Evolutionary conservation across 1,140 invertebrate genomes (phyloP).

Genomic region (Drosophila virilis): DNA sequence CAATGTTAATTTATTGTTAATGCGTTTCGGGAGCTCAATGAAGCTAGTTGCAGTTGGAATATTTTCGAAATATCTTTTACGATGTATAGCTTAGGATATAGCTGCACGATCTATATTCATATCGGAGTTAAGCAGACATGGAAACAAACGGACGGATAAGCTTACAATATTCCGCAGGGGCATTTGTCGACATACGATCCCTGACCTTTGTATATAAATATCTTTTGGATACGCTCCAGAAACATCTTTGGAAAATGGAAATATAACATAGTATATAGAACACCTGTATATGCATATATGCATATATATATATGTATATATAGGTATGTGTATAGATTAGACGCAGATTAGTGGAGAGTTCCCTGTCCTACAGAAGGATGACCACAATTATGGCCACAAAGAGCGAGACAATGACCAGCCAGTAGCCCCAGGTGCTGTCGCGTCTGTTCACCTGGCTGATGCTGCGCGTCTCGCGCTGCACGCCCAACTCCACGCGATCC

Average conservation of each 20-base stretch:
- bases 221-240: neutral
- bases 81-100: no score
- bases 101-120: no score
- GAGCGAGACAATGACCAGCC: constrained; percentile 88
- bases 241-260: constrained; percentile 5
- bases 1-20: no score
- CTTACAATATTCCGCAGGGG: neutral
- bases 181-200: neutral
- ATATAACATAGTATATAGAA: constrained; percentile 24
- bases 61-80: no score
- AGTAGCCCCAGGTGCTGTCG: constrained; percentile 90
- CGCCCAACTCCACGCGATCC: constrained; percentile 88
- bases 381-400: constrained; percentile 86
- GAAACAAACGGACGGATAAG: no score
- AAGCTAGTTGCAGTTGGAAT: no score
- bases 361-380: constrained; percentile 55
- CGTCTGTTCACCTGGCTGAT: constrained; percentile 88
- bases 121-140: no score
- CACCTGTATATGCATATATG: constrained; percentile 15
- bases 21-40: no score
- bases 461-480: constrained; percentile 88
- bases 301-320: constrained; percentile 35
- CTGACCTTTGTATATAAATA: neutral
- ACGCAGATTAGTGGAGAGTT: neutral
- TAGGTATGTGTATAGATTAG: neutral